Percentiles rank a stretch among this genome's conserved stretches.
Conservation (phyloP, 1,140 invertebrate species). For the Anadara kagoshimensis region DNA sequence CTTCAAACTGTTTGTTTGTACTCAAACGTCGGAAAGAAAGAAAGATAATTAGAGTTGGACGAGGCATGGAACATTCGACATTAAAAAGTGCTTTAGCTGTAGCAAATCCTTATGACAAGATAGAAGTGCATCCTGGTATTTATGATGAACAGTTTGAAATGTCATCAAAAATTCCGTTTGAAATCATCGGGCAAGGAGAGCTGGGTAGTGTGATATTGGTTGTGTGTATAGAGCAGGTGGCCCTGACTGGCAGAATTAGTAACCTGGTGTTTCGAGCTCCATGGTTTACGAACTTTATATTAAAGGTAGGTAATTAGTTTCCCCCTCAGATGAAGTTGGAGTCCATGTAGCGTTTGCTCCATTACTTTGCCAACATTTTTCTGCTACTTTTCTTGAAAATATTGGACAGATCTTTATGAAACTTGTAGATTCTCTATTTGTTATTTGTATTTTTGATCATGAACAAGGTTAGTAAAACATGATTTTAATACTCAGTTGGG, state of each 20-base stretch:
- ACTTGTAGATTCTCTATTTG: too few relatives aligned
- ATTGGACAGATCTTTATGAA: too few relatives aligned
- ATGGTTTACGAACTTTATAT: constrained; percentile 67
- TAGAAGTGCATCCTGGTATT: constrained; percentile 65
- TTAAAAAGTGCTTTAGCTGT: constrained; percentile 61
- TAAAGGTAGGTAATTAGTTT: constrained; percentile 59
- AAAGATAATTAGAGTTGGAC: constrained; percentile 60
- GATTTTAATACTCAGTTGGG: too few relatives aligned
- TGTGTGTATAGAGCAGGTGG: constrained; percentile 64
- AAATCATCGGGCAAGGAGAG: constrained; percentile 64
- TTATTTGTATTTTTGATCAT: too few relatives aligned
- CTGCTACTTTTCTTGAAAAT: too few relatives aligned
- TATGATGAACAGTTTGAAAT: constrained; percentile 71
- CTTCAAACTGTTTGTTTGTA: constrained; percentile 53
- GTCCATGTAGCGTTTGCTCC: too few relatives aligned
- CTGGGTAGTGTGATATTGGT: constrained; percentile 66
- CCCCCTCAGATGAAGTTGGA: too few relatives aligned
- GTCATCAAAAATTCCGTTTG: constrained; percentile 66
- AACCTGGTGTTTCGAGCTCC: constrained; percentile 66
- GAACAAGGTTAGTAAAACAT: too few relatives aligned
- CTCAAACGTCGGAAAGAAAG: constrained; percentile 50
- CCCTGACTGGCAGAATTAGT: constrained; percentile 59
- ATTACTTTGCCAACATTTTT: too few relatives aligned
- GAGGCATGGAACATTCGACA: constrained; percentile 56
- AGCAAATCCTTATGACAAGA: constrained; percentile 64